Evolutionary conservation across 2,797 vertebrate genomes (phyloP), one percentile per base, ranked within the genome.

Genomic region (Gobionotothen gibberifrons): DNA sequence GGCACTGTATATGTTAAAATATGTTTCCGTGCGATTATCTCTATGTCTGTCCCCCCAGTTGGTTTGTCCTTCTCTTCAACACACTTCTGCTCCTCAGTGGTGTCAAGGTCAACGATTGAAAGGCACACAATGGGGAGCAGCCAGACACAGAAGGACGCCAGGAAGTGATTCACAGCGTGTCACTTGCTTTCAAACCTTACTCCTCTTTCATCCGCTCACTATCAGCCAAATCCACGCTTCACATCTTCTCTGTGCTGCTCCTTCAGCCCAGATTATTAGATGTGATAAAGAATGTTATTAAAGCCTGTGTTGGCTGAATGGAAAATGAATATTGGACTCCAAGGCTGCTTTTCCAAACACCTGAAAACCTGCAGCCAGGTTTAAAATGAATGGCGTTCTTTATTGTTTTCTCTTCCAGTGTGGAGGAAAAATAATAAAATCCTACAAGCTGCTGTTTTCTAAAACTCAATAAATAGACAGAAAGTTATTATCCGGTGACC

Each of bases 121-220:
- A 75, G 55, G 69, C 57, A 55, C 62, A 74, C 17, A 52, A 29
- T 2, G 53, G 51, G 16, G 40, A 69, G 59, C 62, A 63, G 63
- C 16, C 58, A 69, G 55, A 68, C 76, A 55, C 62, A 69, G 40
- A 79, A 32, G 72, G 74, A 78, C 62, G 81, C 72, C 83, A 87
- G 87, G 84, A 87, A 87, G 76, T 84, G 79, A 69, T 69, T 73
- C 60, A 73, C 56, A 44, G 72, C 72, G 43, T 71, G 48, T 29
- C 69, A 68, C 65, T 57, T 75, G n/a, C 63, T 71, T 65, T 64
- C 6, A 42, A 21, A 29, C 56, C 61, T 48, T n/a, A 59, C 9
- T 15, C 2, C 7, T 59, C 16, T 73, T 40, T 53, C 40, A 42
- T 11, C 67, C 42, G 69, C 9, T 67, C 54, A 9, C 75, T 64